phyloP scores from a whole-genome alignment of 2,113 vertebrate species.

The Lichenostomus cassidix region DNA sequence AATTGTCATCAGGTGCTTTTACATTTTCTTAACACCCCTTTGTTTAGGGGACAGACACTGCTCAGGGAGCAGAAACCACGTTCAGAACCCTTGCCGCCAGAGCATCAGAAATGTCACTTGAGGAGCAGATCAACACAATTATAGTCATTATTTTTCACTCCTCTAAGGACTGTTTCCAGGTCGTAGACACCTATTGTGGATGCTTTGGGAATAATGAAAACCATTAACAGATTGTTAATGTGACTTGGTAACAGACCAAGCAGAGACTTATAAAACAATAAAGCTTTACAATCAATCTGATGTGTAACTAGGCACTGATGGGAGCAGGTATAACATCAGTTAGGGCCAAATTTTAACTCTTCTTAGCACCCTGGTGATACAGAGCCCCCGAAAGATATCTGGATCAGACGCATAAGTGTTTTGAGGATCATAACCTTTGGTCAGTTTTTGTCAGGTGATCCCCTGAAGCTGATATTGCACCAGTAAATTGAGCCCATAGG shows the following conservation, averaged over 20 bases:
- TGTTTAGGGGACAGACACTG: not conserved
- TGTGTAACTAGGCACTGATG: constrained; percentile 51
- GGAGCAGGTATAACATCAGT: not conserved
- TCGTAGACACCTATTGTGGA: constrained; percentile 56
- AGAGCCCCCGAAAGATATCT: not conserved
- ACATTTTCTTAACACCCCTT: not conserved
- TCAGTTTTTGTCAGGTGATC: not conserved
- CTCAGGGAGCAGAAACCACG: not conserved
- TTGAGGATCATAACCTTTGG: not conserved
- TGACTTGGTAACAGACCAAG: constrained; percentile 64
- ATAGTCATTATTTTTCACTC: constrained; percentile 12
- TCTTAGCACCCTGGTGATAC: not conserved
- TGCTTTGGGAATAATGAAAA: constrained; percentile 68
- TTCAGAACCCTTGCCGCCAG: not conserved
- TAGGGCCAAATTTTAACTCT: not conserved
- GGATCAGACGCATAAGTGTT: not conserved
- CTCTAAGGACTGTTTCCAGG: constrained; percentile 61
- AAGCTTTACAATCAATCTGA: constrained; percentile 67
- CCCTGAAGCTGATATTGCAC: not conserved
- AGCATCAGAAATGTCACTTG: constrained; percentile 40
- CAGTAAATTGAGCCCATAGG: not conserved
- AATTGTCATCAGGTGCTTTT: not conserved
- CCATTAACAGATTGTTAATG: constrained; percentile 74
- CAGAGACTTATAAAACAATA: constrained; percentile 66
- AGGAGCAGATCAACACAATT: constrained; percentile 39